These are phyloP conservation scores for Theristicus caerulescens DNA, from an alignment of 2,113 vertebrate genomes.

Conservation along the genomic window DNA sequence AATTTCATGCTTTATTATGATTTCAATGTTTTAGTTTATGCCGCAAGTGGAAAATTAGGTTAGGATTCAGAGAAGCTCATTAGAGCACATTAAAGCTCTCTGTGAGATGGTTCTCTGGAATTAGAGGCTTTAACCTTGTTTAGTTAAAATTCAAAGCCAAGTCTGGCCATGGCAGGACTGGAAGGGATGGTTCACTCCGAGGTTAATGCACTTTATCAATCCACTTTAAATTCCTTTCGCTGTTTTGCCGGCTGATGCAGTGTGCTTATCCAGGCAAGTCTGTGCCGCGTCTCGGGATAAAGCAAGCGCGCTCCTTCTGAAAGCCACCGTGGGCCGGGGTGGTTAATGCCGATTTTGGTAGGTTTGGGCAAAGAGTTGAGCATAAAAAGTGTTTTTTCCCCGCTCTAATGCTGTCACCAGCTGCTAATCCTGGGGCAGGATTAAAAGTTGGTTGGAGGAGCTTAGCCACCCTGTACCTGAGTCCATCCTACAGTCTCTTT, in stretches of 20 bases:
- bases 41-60: neutral
- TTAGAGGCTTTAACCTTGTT: neutral
- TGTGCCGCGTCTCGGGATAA: accelerated
- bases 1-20: neutral
- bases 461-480: neutral
- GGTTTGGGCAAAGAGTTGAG: neutral
- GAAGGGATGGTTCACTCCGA: neutral
- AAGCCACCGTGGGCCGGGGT: accelerated
- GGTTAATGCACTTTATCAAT: slow-evolving; percentile 2
- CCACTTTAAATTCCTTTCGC: neutral
- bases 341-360: neutral
- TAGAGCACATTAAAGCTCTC: slow-evolving; percentile 6
- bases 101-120: neutral
- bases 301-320: neutral
- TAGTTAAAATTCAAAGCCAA: neutral
- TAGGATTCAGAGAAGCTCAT: neutral
- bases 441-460: neutral
- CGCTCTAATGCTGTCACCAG: neutral
- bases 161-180: neutral
- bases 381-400: neutral
- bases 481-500: neutral
- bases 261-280: neutral
- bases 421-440: neutral
- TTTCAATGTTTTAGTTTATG: neutral
- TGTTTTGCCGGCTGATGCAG: neutral